A percentile compares a stretch with the other conserved stretches of the same genome.
phyloP scores from a whole-genome alignment of 2,888 invertebrate species.

The Polietes domitor region DNA sequence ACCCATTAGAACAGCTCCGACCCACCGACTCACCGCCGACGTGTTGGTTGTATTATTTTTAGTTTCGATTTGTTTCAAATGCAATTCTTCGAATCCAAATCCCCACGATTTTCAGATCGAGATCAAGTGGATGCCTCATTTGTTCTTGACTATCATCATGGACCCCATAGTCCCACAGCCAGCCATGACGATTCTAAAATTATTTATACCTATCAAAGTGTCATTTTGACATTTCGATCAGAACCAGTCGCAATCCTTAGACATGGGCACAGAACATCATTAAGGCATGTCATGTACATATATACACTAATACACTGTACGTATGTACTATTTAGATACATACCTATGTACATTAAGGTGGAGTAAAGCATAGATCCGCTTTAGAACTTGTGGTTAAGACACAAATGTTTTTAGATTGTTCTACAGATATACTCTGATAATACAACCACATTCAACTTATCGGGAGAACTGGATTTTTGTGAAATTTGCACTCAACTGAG shows the following conservation, averaged over 20 bases:
- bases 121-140: background rate
- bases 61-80: background rate
- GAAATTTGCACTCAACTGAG: too few species aligned
- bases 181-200: constrained; percentile 2
- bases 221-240: constrained; percentile 33
- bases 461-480: too few species aligned
- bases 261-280: background rate
- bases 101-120: background rate
- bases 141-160: background rate
- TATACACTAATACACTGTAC: background rate
- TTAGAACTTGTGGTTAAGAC: too few species aligned
- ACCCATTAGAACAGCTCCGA: constrained; percentile 4
- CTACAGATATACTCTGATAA: too few species aligned
- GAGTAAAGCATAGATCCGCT: too few species aligned
- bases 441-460: too few species aligned
- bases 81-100: background rate
- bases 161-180: too few species aligned
- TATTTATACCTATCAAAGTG: constrained; percentile 14
- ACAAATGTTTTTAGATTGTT: too few species aligned
- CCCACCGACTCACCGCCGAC: background rate
- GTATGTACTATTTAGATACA: too few species aligned
- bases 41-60: background rate
- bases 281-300: background rate
- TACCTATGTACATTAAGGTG: too few species aligned
- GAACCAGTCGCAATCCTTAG: background rate